phyloP scores from a whole-genome alignment of 2,797 vertebrate species.

The Neoniphon sammara region DNA sequence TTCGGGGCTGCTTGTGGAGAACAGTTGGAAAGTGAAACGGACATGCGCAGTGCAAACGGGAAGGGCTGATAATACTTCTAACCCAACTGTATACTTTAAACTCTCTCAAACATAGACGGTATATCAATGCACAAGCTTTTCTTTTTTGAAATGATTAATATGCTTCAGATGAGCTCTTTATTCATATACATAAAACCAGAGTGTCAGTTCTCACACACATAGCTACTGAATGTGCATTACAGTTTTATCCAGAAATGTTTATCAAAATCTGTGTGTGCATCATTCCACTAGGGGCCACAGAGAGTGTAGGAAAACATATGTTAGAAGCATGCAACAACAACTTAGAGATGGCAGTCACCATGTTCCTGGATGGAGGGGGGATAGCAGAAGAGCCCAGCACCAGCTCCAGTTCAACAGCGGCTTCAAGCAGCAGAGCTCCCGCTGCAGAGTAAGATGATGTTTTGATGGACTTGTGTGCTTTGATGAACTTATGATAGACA shows the following conservation, averaged over 20 bases:
- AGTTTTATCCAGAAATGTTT: neutral
- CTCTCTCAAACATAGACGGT: neutral
- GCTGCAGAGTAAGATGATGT: conserved; percentile 79
- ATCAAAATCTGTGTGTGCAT: neutral
- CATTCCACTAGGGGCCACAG: conserved; percentile 89
- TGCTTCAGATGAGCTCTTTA: neutral
- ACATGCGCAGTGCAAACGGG: conserved; percentile 78
- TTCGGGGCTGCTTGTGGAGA: conserved; percentile 46
- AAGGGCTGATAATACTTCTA: neutral
- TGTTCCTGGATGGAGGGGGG: conserved; percentile 97
- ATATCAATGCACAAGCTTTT: neutral
- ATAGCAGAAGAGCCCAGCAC: conserved; percentile 98
- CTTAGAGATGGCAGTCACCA: conserved; percentile 98
- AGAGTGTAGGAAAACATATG: conserved; percentile 97
- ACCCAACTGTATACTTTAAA: conserved; percentile 2
- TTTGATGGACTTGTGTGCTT: no score
- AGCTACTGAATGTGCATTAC: neutral
- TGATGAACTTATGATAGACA: no score
- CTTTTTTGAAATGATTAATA: no score
- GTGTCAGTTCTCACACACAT: neutral
- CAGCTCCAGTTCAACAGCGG: conserved; percentile 89
- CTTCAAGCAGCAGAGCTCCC: conserved; percentile 87
- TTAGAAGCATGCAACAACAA: conserved; percentile 98
- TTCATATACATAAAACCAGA: neutral
- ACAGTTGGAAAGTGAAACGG: conserved; percentile 75